Evolutionary conservation across 64 coral and sea anemone genomes (phyloP).

Genomic region (Dendronephthya gigantea): DNA sequence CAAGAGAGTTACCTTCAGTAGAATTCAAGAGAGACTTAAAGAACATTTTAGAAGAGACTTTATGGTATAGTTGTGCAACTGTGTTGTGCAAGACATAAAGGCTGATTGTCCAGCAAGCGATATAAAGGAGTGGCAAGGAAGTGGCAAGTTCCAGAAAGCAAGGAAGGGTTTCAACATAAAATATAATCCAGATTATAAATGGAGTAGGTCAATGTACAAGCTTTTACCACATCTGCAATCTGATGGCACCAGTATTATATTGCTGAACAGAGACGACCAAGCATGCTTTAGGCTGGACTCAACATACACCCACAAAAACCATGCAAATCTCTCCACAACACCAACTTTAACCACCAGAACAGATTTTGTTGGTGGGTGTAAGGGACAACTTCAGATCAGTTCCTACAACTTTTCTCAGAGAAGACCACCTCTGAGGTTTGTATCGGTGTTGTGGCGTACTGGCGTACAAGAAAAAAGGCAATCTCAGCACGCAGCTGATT

Average conservation of each 20-base stretch:
- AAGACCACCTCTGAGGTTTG: not conserved
- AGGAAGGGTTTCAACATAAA: not conserved
- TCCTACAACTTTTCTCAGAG: not conserved
- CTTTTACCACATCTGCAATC: not conserved
- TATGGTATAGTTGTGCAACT: no score
- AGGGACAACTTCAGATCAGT: not conserved
- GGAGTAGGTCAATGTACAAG: slow-evolving; percentile 3
- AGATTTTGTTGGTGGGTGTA: not conserved
- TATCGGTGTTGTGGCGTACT: not conserved
- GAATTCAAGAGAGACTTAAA: no score
- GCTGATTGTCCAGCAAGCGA: no score
- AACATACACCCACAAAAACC: not conserved
- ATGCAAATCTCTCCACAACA: not conserved
- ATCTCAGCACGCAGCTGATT: not conserved
- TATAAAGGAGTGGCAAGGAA: no score
- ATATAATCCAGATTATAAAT: not conserved
- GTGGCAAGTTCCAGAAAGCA: not conserved
- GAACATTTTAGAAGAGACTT: no score
- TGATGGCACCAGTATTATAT: not conserved
- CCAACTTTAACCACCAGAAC: not conserved
- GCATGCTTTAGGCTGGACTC: not conserved
- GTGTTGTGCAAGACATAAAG: no score
- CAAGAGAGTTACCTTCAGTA: no score
- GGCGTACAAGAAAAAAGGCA: not conserved
- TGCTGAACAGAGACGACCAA: slow-evolving; percentile 19